A percentile compares a stretch with the other conserved stretches of the same genome.
These are phyloP conservation scores for Actinostola sp. DNA, from an alignment of 92 coral and sea anemone species.

Conservation along the genomic window DNA sequence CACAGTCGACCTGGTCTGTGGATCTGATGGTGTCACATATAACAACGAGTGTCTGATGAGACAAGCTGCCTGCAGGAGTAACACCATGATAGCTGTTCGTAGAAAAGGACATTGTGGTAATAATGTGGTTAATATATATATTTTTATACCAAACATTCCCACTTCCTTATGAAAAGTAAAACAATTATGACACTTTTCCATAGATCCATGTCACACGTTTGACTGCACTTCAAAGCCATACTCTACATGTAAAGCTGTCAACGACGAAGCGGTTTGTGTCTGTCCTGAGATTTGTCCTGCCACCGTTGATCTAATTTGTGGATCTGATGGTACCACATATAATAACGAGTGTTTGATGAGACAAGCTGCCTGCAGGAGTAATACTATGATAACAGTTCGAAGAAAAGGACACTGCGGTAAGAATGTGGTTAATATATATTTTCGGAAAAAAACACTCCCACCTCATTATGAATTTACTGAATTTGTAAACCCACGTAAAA, in stretches of 20 bases:
- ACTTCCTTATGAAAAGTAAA: too few relatives aligned
- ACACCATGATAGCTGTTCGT: too few relatives aligned
- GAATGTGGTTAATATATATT: too few relatives aligned
- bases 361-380: slow-evolving; percentile 12
- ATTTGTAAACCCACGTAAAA: slow-evolving; percentile 14
- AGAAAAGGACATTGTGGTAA: too few relatives aligned
- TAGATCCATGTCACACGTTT: slow-evolving; percentile 29
- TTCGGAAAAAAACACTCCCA: too few relatives aligned
- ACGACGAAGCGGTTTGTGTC: slow-evolving; percentile 25
- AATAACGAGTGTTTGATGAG: slow-evolving; percentile 21
- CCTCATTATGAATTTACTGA: too few relatives aligned
- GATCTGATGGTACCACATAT: slow-evolving; percentile 20
- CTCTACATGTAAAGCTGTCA: slow-evolving; percentile 13
- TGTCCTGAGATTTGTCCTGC: slow-evolving; percentile 12
- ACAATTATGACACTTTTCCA: not conserved
- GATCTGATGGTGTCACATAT: too few relatives aligned
- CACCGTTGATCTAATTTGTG: slow-evolving; percentile 9
- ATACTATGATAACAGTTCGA: slow-evolving; percentile 15
- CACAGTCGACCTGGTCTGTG: too few relatives aligned
- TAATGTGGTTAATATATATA: not conserved
- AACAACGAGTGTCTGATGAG: too few relatives aligned
- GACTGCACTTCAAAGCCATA: slow-evolving; percentile 15
- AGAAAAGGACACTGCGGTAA: slow-evolving; percentile 17
- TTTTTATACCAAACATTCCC: slow-evolving; percentile 8
- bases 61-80: too few relatives aligned